Evolutionary conservation across 2,888 invertebrate species (phyloP), one percentile per base, ranked within the genome.

Genomic region (Orthosia gothica): DNA sequence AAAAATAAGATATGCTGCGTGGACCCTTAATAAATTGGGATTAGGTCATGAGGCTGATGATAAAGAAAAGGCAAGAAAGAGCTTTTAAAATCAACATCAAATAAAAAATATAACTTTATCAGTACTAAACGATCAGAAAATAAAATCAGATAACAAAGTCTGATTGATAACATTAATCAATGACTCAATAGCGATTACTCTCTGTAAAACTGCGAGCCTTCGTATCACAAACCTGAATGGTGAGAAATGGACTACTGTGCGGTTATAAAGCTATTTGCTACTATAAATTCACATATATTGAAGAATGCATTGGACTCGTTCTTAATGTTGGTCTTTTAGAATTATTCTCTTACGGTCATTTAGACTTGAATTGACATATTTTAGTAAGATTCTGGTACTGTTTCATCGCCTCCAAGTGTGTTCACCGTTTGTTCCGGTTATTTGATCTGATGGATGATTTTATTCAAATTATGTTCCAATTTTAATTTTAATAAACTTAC

Each of bases 121-220:
- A 52, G 23, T 64, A 40, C n/a, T n/a, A n/a, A n/a, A 40, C 54
- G 32, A 63, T 76, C 76, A 69, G 45, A 61, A 70, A 55, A 75
- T 45, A 23, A 55, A 72, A 80, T 82, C 87, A 76, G 74, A 83
- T 76, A 80, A 55, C 12, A 61, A 62, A 65, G 65, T 62, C 66
- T 72, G 77, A 75, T 84, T 81, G 59, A 84, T 84, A 81, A 67
- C 67, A 86, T 84, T 73, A 83, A 86, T 84, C 86, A 86, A 77
- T 74, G 73, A 75, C 73, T 70, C 52, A 26, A 71, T 70, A 23
- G 45, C 64, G 63, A 84, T 86, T 75, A 83, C 75, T 84, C 81
- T 83, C 54, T 71, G 61, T 75, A 45, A 70, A 76, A 75, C 59
- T 32, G 65, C 57, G 59, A 64, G 47, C 49, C 26, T 68, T 61